phyloP scores from a whole-genome alignment of 2,797 vertebrate species.

The Eurystomus glaucurus region DNA sequence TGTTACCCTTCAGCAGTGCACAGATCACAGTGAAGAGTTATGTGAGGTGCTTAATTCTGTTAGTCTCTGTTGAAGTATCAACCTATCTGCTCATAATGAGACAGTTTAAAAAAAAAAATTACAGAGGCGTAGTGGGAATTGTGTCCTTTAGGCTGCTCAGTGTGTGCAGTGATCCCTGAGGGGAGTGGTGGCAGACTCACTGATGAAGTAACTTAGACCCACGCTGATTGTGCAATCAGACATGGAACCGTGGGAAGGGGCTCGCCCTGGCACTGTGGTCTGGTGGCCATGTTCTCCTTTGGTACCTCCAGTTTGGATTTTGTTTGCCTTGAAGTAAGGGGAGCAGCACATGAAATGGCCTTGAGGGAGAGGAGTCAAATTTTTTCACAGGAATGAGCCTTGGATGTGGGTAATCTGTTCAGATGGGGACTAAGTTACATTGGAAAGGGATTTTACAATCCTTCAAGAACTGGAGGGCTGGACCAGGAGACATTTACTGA shows the following conservation, averaged over 20 bases:
- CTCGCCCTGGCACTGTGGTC: background rate
- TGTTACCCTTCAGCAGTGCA: slow-evolving; percentile 26
- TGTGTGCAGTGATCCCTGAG: background rate
- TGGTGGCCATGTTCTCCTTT: accelerated
- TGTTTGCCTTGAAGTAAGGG: background rate
- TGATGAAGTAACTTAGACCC: background rate
- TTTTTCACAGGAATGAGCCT: background rate
- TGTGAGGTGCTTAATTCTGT: background rate
- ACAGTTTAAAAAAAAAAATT: background rate
- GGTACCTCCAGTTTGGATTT: background rate
- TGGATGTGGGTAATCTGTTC: background rate
- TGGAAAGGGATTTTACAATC: background rate
- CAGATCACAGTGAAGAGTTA: slow-evolving; percentile 37
- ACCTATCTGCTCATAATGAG: background rate
- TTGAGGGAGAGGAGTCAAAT: accelerated
- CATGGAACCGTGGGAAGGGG: accelerated
- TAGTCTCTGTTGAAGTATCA: slow-evolving; percentile 37
- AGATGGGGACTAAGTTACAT: background rate
- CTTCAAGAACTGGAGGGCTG: background rate
- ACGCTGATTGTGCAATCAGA: accelerated
- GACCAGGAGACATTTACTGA: background rate
- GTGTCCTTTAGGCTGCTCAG: accelerated
- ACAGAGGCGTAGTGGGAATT: background rate
- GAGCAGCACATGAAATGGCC: accelerated
- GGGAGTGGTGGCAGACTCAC: background rate